Evolutionary conservation across 2,888 invertebrate species (phyloP).

Genomic region (Ophraella communa): DNA sequence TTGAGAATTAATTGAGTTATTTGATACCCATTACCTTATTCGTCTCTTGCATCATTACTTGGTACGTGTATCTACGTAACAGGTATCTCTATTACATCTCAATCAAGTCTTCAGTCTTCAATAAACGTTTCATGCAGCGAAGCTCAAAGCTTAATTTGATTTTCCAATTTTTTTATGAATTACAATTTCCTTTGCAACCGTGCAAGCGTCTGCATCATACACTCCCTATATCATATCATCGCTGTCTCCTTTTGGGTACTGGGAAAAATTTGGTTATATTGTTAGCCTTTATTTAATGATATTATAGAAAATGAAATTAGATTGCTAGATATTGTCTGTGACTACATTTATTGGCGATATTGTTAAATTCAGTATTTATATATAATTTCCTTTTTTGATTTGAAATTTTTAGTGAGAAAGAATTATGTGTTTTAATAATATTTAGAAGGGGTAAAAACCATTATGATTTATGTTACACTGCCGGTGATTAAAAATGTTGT

Average conservation of each 20-base stretch:
- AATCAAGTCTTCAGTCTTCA: conserved; percentile 21
- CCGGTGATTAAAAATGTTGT: too few relatives aligned
- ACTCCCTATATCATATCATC: neutral
- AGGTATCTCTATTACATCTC: conserved; percentile 10
- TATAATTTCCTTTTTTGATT: too few relatives aligned
- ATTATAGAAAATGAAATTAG: too few relatives aligned
- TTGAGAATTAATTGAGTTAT: neutral
- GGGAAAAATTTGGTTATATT: neutral
- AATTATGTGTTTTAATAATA: too few relatives aligned
- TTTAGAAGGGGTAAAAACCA: too few relatives aligned
- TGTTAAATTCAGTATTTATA: too few relatives aligned
- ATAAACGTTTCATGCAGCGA: conserved; percentile 25
- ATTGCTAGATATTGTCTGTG: neutral
- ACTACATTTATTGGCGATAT: too few relatives aligned
- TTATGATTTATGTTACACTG: too few relatives aligned
- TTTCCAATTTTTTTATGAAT: conserved; percentile 39
- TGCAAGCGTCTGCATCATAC: conserved; percentile 17
- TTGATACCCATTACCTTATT: neutral
- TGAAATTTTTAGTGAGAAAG: too few relatives aligned
- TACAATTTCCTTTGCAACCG: conserved; percentile 22
- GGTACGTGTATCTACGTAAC: too few relatives aligned
- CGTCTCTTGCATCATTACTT: neutral
- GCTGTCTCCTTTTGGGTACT: neutral
- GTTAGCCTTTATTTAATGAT: too few relatives aligned
- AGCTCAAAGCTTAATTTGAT: conserved; percentile 38